Base-by-base conservation (phyloP, 2,888 invertebrate species). In the Pharmacophagus antenor region DNA sequence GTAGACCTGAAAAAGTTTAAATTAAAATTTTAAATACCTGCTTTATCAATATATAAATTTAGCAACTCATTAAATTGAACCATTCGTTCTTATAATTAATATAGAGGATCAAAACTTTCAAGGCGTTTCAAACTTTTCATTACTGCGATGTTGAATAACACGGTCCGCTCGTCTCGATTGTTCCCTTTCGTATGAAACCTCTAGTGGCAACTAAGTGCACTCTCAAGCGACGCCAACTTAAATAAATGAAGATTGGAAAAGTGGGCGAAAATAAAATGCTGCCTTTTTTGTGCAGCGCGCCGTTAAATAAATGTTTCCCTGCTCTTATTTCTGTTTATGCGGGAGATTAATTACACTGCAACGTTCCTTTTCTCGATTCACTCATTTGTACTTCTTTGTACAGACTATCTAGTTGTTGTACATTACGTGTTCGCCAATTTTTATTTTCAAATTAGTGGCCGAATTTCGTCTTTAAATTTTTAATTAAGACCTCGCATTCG, bases 241-340 rank as follows among this genome's bases (percentile, higher is more conserved):
- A 69, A 53, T 25, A 61, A 65, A 66, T 66, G 64, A 64, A 70
- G 63, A 70, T 71, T 67, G 65, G 62, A 67, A 63, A 65, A 64
- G 63, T 62, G 56, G 31, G 12, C 23, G 52, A 54, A 56, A 64
- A 56, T 56, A 50, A 59, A 49, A 55, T 42, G 50, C 23, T 54
- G n/a, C 25, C n/a, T n/a, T n/a, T 22, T 22, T 27, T 12, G 41
- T n/a, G 15, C 18, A 17, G 17, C 18, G 27, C 42, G 18, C 21
- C n/a, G 17, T 49, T 49, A 47, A 48, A 57, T 50, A 10, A 51
- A 44, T 21, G 22, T n/a, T 27, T 27, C 12, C 8, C 18, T 17
- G 0, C 10, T 27, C 18, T 23, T 53, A 10, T 41, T 42, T 27
- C 17, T 41, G 8, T 37, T 20, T 1, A 21, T 18, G 48, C 12